Conservation (phyloP, 2,797 vertebrate species). For the Cebuella pygmaea region DNA sequence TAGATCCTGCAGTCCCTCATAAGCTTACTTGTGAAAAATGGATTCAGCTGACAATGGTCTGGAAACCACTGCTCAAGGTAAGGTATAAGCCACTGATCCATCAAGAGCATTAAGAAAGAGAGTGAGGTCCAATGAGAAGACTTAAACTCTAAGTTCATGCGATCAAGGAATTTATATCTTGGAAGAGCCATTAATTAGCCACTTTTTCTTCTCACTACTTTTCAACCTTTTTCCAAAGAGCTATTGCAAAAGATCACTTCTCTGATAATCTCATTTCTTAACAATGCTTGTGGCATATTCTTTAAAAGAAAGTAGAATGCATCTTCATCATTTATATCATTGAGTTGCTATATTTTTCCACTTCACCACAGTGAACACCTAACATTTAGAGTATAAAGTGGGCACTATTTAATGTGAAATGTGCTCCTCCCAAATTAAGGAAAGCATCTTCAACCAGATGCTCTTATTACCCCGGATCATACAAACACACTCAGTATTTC, state of each 20-base stretch:
- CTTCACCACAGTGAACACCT: neutral
- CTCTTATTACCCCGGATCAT: neutral
- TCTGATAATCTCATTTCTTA: neutral
- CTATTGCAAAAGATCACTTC: neutral
- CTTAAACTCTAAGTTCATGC: neutral
- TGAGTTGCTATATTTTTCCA: neutral
- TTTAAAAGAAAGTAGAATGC: neutral
- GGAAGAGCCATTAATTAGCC: neutral
- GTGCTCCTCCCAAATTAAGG: neutral
- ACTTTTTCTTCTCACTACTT: conserved; percentile 8
- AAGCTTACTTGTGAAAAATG: neutral
- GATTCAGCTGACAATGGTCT: neutral
- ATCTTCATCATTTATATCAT: neutral
- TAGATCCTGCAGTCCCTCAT: neutral
- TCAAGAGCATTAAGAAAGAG: neutral
- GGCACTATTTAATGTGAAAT: neutral
- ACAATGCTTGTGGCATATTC: neutral
- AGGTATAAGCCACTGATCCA: neutral
- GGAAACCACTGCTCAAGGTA: neutral
- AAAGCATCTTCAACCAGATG: neutral
- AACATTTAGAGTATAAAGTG: neutral
- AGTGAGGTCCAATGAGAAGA: neutral
- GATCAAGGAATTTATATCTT: neutral
- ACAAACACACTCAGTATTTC: neutral
- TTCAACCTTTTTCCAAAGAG: neutral